phyloP scores from a whole-genome alignment of 2,797 vertebrate species.

The Sarcoramphus papa region DNA sequence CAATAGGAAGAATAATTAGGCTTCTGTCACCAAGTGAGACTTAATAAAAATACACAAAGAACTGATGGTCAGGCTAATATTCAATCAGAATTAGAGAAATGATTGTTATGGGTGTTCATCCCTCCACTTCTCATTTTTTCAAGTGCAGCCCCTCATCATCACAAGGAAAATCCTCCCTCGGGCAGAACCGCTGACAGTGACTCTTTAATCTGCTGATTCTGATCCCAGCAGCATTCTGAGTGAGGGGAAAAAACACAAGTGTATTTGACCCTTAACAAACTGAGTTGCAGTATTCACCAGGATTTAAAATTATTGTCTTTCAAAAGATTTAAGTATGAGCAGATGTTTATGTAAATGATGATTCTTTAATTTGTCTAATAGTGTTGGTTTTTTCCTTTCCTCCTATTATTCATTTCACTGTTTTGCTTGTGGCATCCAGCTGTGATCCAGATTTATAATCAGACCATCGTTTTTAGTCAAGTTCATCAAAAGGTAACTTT shows the following conservation, averaged over 20 bases:
- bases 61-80: neutral
- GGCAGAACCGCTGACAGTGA: conserved; percentile 10
- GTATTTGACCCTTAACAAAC: conserved; percentile 6
- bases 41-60: neutral
- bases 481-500: conserved; percentile 4
- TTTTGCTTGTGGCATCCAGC: conserved; percentile 16
- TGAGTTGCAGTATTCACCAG: neutral
- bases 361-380: conserved; percentile 31
- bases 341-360: conserved; percentile 47
- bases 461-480: neutral
- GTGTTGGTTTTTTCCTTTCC: neutral
- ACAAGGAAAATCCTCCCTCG: neutral
- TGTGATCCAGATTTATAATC: conserved; percentile 29
- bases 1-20: conserved; percentile 9
- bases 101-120: neutral
- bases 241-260: neutral
- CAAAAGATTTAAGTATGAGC: conserved; percentile 6
- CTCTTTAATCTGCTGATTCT: conserved; percentile 39
- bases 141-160: neutral
- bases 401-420: neutral
- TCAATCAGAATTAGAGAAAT: conserved; percentile 15
- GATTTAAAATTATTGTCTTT: conserved; percentile 30
- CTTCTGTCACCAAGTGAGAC: neutral
- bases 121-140: neutral
- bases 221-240: neutral